phyloP scores from a whole-genome alignment of 2,888 invertebrate genomes.

The Drosophila barbarae region DNA sequence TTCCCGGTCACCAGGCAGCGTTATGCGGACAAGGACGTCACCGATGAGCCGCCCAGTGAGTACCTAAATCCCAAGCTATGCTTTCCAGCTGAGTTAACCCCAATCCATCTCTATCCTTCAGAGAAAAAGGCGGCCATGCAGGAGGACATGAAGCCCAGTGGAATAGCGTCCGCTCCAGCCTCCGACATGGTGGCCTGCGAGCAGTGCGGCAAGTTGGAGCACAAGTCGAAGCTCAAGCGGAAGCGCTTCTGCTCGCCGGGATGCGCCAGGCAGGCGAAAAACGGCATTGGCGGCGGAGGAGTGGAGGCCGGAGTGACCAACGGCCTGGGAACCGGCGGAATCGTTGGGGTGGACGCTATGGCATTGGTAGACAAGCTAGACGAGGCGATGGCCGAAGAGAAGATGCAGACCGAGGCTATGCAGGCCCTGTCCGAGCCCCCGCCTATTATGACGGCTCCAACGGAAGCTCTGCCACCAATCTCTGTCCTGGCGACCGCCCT shows the following conservation, averaged over 20 bases:
- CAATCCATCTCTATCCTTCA: constrained; percentile 37
- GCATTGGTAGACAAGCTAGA: constrained; percentile 63
- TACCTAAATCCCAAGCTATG: constrained; percentile 45
- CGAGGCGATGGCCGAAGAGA: constrained; percentile 67
- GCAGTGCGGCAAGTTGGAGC: constrained; percentile 85
- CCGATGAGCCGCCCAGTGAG: constrained; percentile 90
- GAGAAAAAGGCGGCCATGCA: constrained; percentile 77
- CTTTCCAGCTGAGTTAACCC: neutral
- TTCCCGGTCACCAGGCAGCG: constrained; percentile 88
- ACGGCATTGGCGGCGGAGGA: constrained; percentile 38
- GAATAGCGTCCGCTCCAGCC: constrained; percentile 38
- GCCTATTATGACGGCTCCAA: constrained; percentile 2
- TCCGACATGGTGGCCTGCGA: constrained; percentile 82
- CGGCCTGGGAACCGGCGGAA: constrained; percentile 38
- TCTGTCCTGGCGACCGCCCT: neutral
- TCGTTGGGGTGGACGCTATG: constrained; percentile 52
- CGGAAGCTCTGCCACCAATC: constrained; percentile 1
- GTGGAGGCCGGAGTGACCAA: constrained; percentile 10
- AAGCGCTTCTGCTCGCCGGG: constrained; percentile 88
- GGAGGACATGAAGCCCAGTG: constrained; percentile 55
- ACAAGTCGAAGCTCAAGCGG: constrained; percentile 85
- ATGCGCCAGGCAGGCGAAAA: constrained; percentile 82
- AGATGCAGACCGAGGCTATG: constrained; percentile 62
- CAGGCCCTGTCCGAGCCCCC: constrained; percentile 6
- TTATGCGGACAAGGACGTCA: constrained; percentile 82